Conservation (phyloP, 2,888 invertebrate genomes). For the Drosophila parthenogenetica region DNA sequence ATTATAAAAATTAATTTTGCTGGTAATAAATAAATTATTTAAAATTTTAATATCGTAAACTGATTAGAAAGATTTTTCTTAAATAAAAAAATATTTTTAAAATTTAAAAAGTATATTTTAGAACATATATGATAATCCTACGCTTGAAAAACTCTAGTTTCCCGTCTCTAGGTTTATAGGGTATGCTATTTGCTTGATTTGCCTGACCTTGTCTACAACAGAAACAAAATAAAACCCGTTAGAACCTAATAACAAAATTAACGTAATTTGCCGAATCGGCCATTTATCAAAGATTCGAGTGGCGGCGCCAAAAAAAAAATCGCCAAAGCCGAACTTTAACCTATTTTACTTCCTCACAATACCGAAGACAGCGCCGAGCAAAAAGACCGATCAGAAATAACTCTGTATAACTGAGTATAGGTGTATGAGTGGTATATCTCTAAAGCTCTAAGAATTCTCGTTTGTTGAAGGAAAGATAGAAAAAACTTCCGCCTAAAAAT, state of each 20-base stretch:
- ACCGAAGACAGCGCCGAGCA: slow-evolving; percentile 19
- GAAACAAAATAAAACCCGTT: slow-evolving; percentile 62
- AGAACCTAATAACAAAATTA: slow-evolving; percentile 53
- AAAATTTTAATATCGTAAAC: too few species aligned
- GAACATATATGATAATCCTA: too few species aligned
- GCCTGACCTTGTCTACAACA: slow-evolving; percentile 51
- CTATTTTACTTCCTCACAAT: slow-evolving; percentile 76
- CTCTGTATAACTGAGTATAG: background rate
- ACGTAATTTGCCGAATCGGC: slow-evolving; percentile 51
- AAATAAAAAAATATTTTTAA: too few species aligned
- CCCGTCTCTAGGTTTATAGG: background rate
- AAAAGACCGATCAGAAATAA: slow-evolving; percentile 6
- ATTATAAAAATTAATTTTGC: too few species aligned
- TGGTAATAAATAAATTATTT: too few species aligned
- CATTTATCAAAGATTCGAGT: slow-evolving; percentile 51
- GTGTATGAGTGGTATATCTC: background rate
- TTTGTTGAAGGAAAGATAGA: slow-evolving; percentile 36
- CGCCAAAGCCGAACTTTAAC: slow-evolving; percentile 72
- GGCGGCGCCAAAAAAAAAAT: slow-evolving; percentile 54
- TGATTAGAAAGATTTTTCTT: too few species aligned
- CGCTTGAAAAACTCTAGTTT: background rate
- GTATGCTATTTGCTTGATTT: slow-evolving; percentile 35
- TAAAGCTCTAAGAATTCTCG: slow-evolving; percentile 54
- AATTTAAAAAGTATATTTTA: too few species aligned
- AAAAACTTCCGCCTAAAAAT: slow-evolving; percentile 62